These are phyloP conservation scores for Progne subis DNA, from an alignment of 2,113 vertebrate genomes.

Conservation along the genomic window DNA sequence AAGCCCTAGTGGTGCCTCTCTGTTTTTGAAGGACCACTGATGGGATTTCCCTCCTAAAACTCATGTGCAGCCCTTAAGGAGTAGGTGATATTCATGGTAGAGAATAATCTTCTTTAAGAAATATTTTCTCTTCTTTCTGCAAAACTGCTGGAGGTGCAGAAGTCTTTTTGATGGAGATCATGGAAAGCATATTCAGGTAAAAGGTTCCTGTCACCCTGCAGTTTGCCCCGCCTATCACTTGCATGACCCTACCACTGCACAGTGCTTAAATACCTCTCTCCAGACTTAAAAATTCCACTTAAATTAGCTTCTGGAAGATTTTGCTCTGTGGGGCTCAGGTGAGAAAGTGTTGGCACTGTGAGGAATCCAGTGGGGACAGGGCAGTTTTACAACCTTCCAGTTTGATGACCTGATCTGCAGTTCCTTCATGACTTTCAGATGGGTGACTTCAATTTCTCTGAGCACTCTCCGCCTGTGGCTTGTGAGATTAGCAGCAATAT, in stretches of 20 bases:
- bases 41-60: neutral
- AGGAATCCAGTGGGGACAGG: rapidly evolving
- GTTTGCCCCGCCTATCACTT: neutral
- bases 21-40: neutral
- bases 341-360: neutral
- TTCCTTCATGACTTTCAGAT: neutral
- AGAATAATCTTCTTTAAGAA: neutral
- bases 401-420: rapidly evolving
- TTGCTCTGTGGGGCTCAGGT: neutral
- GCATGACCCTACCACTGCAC: neutral
- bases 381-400: neutral
- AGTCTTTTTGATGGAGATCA: neutral
- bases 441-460: neutral
- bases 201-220: rapidly evolving
- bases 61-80: neutral
- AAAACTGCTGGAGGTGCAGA: neutral
- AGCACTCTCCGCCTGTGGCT: neutral
- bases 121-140: neutral
- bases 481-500: neutral
- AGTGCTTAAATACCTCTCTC: neutral
- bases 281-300: neutral
- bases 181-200: neutral
- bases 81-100: neutral
- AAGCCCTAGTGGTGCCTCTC: neutral
- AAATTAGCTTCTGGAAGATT: neutral